Evolutionary conservation across 37 sponge, comb jelly and placozoan species (phyloP), one percentile per base, ranked within the genome.

Genomic region (Hormiphora californensis): DNA sequence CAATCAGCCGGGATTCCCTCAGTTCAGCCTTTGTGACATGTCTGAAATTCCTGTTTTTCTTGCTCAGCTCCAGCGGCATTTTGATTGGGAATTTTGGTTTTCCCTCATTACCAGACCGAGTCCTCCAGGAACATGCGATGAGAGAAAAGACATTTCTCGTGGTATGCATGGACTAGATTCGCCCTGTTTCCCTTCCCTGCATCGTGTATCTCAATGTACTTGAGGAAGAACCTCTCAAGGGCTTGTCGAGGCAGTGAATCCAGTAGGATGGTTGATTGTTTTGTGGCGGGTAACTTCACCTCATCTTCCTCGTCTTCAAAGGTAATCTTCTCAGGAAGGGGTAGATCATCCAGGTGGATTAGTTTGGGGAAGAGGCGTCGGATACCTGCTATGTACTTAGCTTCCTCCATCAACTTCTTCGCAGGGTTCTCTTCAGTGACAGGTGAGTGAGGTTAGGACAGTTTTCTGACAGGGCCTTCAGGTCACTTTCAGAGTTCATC

Each of bases 391-490:
- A 73, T 43, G 23, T 73, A 73, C 81, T 73, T 43, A 11, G 81
- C 81, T 28, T 73, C 81, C 8, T 73, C 81, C 81, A 73, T 73
- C 35, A 73, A 30, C 12, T 73, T 73, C 44, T 73, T 73, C 23
- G 43, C 35, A 73, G 81, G 81, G 25, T 73, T 73, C 25, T 73
- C 43, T 43, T n/a, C 3, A 73, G 81, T 40, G 81, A 73, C n/a
- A 73, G 41, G 23, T 73, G 81, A 9, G 81, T 73, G 1, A 73
- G 21, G 1, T 36, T 46, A 25, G 81, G 27, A 73, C 46, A 43
- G 25, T 33, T 33, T 40, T 33, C 43, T 36, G 40, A 43, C 21
- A 73, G 39, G 25, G 32, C 43, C 25, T 19, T 73, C 25, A 73
- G 9, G 38, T 73, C 81, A 36, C 3, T 12, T 9, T 43, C 4